Base-by-base conservation (phyloP, 2,888 invertebrate species). In the Trissonchulus sp. region DNA sequence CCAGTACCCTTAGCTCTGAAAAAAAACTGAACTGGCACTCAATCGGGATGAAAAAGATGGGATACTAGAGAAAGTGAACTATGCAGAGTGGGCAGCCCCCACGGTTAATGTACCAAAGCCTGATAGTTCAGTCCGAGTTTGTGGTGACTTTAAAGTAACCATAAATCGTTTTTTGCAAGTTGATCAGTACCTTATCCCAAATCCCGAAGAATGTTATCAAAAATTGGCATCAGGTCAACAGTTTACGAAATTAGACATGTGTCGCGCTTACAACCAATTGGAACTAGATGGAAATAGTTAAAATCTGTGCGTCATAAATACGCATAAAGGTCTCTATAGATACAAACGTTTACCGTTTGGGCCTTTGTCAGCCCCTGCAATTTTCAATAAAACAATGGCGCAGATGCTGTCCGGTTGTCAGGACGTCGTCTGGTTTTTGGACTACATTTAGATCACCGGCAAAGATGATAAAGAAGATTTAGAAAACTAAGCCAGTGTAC, bases 381-480 rank as follows among this genome's bases (percentile, higher is more conserved):
- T 31, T 30, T 3, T 65, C 31, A 30, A 65, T 31, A 8, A 65
- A 30, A 65, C 77, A 8, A 81, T 80, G 76, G 82, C 82, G 28
- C 77, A 79, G 28, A 36, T 80, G 8, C 30, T 81, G 30, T 68
- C 76, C 2, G 80, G 78, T 3, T 75, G 81, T 3, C 77, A 79
- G 1, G 76, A 77, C 37, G 77, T 77, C 1, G 72, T 72, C 28
- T 74, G 63, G 8, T 78, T 77, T 37, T 65, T 79, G 28, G 80
- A 81, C 73, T 79, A 81, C 63, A 78, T 80, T 28, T 71, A 77
- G 8, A 48, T 79, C 15, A 79, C 79, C 3, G 79, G 77, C 31
- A 71, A 35, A 0, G 77, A 60, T 63, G 75, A 73, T 8, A 60
- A 68, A 2, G 79, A 79, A 33, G 79, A 80, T 71, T 37, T 79